These are phyloP conservation scores for Alviniconcha marisindica DNA, from an alignment of 1,140 invertebrate genomes.

Conservation along the genomic window DNA sequence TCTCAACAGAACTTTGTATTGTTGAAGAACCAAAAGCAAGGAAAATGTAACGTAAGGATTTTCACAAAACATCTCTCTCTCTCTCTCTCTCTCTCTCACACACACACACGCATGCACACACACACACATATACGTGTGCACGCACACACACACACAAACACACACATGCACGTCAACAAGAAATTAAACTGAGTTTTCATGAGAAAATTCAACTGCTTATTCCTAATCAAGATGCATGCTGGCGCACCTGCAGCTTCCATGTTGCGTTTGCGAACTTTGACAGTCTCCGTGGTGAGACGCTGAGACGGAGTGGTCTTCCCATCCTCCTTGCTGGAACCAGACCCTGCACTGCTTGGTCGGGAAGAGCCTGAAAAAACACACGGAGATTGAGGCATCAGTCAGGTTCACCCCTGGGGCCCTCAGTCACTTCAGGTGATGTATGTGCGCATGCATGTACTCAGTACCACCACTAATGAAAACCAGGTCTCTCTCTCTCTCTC, in stretches of 20 bases:
- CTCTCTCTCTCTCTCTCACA: neutral
- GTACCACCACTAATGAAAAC: too few species aligned
- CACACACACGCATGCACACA: neutral
- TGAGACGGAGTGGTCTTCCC: conserved; percentile 31
- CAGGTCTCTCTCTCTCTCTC: too few species aligned
- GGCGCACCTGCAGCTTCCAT: neutral
- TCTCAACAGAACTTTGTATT: too few species aligned
- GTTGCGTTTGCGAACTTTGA: conserved; percentile 26
- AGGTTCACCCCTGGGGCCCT: conserved; percentile 71
- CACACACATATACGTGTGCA: neutral
- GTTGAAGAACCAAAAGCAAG: too few species aligned
- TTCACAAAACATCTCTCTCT: too few species aligned
- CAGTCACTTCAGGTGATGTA: too few species aligned
- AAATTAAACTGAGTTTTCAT: neutral
- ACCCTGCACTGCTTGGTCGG: neutral
- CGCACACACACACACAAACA: conserved; percentile 12
- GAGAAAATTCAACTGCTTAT: too few species aligned
- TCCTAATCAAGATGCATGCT: too few species aligned
- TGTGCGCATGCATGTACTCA: too few species aligned
- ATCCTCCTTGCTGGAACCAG: conserved; percentile 25
- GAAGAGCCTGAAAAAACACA: conserved; percentile 2
- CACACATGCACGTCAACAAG: neutral
- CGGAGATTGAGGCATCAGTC: conserved; percentile 47
- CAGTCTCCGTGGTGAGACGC: neutral
- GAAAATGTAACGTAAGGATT: too few species aligned